Conservation (phyloP, 2,797 vertebrate genomes). For the Macroramphosus scolopax region DNA sequence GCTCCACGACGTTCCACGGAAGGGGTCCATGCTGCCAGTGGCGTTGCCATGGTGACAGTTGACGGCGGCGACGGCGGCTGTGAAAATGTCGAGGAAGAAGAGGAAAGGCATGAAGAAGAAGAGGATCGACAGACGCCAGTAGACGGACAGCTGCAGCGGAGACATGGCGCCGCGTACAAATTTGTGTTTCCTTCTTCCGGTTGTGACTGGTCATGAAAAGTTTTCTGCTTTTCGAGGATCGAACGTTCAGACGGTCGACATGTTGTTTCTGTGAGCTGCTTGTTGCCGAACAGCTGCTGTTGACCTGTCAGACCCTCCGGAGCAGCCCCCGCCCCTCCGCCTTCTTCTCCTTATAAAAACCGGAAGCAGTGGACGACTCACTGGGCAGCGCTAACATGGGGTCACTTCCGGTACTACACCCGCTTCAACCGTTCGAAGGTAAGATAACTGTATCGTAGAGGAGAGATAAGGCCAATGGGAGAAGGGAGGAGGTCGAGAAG, state of each 20-base stretch:
- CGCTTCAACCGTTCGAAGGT: no score
- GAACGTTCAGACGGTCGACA: slow-evolving; percentile 2
- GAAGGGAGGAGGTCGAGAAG: no score
- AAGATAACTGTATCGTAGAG: no score
- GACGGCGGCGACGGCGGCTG: slow-evolving; percentile 1
- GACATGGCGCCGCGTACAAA: slow-evolving; percentile 31
- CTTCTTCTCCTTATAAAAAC: no score
- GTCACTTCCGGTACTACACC: no score
- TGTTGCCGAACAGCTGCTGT: slow-evolving; percentile 12
- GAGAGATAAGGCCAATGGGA: no score
- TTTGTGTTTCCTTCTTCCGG: background rate
- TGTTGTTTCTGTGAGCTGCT: background rate
- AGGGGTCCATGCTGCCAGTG: background rate
- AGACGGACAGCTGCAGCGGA: slow-evolving; percentile 71
- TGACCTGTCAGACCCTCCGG: background rate
- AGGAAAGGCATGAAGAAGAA: slow-evolving; percentile 69
- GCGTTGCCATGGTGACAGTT: slow-evolving; percentile 47
- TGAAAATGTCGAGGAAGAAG: slow-evolving; percentile 76
- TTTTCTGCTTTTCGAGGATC: no score
- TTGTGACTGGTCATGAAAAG: background rate
- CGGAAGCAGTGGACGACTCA: no score
- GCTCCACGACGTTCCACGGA: background rate
- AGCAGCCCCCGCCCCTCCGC: no score
- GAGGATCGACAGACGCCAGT: slow-evolving; percentile 66
- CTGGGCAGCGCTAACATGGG: no score